These are phyloP conservation scores for Phalangium opilio DNA, from an alignment of 2,888 invertebrate species.

Conservation along the genomic window DNA sequence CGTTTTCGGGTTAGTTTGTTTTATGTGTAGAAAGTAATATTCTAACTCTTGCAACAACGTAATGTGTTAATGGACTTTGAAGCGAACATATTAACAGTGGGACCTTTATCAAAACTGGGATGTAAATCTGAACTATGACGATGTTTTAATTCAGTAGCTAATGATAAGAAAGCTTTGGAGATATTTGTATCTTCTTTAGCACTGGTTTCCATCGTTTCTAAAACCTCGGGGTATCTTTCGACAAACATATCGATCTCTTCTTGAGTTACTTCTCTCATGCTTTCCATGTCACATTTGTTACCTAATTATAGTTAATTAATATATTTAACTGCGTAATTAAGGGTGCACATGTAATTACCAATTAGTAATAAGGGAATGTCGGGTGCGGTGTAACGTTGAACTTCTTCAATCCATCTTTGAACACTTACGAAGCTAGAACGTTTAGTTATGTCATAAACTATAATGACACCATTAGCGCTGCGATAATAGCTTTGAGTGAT, in stretches of 20 bases:
- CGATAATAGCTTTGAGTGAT: conserved; percentile 95
- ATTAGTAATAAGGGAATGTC: conserved; percentile 78
- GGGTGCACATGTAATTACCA: conserved; percentile 39
- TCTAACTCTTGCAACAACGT: too few species aligned
- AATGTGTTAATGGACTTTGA: too few species aligned
- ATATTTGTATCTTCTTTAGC: conserved; percentile 83
- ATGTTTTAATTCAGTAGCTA: conserved; percentile 73
- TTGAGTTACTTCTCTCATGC: conserved; percentile 63
- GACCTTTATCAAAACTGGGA: too few species aligned
- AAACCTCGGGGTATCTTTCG: conserved; percentile 67
- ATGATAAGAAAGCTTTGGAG: conserved; percentile 67
- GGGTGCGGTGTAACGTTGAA: conserved; percentile 79
- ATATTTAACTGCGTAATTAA: not conserved
- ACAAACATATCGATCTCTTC: conserved; percentile 76
- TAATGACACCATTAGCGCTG: conserved; percentile 89
- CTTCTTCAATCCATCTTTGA: conserved; percentile 91
- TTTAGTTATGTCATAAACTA: conserved; percentile 92
- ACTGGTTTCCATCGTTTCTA: conserved; percentile 73
- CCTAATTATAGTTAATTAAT: conserved; percentile 28
- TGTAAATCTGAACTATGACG: conserved; percentile 1
- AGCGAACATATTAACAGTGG: too few species aligned
- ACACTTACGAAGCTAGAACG: conserved; percentile 76
- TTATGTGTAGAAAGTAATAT: too few species aligned
- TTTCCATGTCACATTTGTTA: conserved; percentile 73
- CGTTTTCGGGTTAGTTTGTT: too few species aligned